Evolutionary conservation across 2,113 vertebrate species (phyloP).

Genomic region (Cephalopholis sonnerati): DNA sequence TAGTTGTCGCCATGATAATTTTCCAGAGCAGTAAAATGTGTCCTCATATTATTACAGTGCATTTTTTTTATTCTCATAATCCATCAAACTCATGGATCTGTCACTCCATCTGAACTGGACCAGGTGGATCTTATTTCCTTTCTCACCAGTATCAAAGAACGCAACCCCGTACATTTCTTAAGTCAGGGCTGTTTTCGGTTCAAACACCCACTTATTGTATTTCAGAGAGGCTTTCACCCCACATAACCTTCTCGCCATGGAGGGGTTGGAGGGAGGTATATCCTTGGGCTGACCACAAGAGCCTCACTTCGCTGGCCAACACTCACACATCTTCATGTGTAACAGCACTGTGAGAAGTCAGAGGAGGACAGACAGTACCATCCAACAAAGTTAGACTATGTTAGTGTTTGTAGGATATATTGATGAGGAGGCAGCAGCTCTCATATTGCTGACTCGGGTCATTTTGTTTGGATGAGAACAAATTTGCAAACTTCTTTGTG

Average conservation of each 20-base stretch:
- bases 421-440: neutral
- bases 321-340: neutral
- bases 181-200: neutral
- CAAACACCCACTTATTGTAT: neutral
- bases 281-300: neutral
- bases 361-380: neutral
- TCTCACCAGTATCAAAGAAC: neutral
- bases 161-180: neutral
- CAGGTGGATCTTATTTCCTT: neutral
- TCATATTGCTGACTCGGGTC: neutral
- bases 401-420: neutral
- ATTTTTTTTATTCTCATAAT: neutral
- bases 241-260: neutral
- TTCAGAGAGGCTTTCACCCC: neutral
- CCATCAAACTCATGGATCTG: neutral
- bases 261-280: neutral
- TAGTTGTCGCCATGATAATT: neutral
- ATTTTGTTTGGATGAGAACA: constrained; percentile 7
- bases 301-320: neutral
- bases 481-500: neutral
- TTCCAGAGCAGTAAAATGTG: neutral
- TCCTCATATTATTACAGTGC: neutral
- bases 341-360: neutral
- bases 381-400: neutral
- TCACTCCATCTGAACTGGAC: neutral